These are phyloP conservation scores for Cryptocephalus moraei DNA, from an alignment of 2,888 invertebrate genomes.

Conservation along the genomic window DNA sequence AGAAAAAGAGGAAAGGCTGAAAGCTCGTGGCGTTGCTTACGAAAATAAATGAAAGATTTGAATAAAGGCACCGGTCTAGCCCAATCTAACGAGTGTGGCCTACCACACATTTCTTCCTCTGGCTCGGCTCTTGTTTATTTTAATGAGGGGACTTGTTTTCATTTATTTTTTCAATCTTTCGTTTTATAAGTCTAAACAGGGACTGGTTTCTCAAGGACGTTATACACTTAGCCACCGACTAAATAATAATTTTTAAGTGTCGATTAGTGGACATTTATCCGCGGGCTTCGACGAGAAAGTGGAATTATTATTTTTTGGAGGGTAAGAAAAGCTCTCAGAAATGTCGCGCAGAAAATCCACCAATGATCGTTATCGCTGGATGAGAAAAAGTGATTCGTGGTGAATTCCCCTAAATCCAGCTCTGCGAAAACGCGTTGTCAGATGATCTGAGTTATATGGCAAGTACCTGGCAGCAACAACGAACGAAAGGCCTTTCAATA, in stretches of 20 bases:
- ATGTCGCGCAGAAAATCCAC: too few species aligned
- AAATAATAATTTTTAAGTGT: too few species aligned
- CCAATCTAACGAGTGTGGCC: constrained; percentile 24
- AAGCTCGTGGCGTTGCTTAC: background rate
- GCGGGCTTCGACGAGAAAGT: too few species aligned
- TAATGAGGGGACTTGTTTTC: constrained; percentile 30
- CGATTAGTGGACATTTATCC: too few species aligned
- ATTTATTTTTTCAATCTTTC: constrained; percentile 28
- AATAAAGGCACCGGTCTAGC: background rate
- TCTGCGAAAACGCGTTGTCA: constrained; percentile 31
- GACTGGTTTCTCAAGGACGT: constrained; percentile 10
- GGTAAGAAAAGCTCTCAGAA: too few species aligned
- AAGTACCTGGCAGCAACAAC: constrained; percentile 33
- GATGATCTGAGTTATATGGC: constrained; percentile 39
- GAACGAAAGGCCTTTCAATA: constrained; percentile 36
- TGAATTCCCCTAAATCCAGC: constrained; percentile 8
- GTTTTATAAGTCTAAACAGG: constrained; percentile 20
- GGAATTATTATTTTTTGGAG: too few species aligned
- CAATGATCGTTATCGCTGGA: too few species aligned
- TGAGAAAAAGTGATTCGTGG: too few species aligned
- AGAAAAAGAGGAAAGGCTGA: too few species aligned
- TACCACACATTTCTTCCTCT: constrained; percentile 15
- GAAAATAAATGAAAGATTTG: constrained; percentile 3
- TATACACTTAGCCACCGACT: too few species aligned
- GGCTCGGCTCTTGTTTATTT: constrained; percentile 25